Evolutionary conservation across 2,113 vertebrate species (phyloP).

Genomic region (Excalfactoria chinensis): DNA sequence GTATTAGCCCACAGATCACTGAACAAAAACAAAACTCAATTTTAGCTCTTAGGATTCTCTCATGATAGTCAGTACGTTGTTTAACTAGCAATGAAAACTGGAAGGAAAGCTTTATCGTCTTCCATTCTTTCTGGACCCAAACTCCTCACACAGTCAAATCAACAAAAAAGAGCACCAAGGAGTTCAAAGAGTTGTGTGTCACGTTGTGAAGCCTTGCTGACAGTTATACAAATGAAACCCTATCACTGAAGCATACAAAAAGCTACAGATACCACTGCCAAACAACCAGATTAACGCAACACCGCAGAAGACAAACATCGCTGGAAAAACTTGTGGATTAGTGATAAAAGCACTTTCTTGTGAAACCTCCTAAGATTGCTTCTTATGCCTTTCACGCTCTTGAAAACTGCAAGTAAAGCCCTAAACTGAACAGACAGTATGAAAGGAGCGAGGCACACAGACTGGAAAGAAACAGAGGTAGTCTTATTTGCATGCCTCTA

Average conservation of each 20-base stretch:
- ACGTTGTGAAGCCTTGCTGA: not conserved
- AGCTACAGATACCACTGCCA: not conserved
- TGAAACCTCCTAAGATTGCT: not conserved
- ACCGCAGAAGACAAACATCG: not conserved
- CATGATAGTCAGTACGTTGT: not conserved
- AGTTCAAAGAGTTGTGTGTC: not conserved
- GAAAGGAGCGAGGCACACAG: not conserved
- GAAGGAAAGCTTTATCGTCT: not conserved
- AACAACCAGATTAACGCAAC: not conserved
- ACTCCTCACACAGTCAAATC: not conserved
- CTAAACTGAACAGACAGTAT: not conserved
- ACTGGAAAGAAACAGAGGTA: not conserved
- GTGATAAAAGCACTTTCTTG: not conserved
- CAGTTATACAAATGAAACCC: not conserved
- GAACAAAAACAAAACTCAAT: not conserved
- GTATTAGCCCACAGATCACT: not conserved
- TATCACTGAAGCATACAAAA: not conserved
- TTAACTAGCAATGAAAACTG: not conserved
- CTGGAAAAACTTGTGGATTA: not conserved
- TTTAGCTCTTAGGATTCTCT: not conserved
- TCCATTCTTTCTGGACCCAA: not conserved
- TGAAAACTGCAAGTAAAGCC: not conserved
- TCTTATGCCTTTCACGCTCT: too few species aligned
- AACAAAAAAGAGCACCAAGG: not conserved
- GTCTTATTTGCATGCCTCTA: slow-evolving; percentile 25